Evolutionary conservation across 2,888 invertebrate genomes (phyloP), one percentile per base, ranked within the genome.

Genomic region (Glyphotaelius pellucidus): DNA sequence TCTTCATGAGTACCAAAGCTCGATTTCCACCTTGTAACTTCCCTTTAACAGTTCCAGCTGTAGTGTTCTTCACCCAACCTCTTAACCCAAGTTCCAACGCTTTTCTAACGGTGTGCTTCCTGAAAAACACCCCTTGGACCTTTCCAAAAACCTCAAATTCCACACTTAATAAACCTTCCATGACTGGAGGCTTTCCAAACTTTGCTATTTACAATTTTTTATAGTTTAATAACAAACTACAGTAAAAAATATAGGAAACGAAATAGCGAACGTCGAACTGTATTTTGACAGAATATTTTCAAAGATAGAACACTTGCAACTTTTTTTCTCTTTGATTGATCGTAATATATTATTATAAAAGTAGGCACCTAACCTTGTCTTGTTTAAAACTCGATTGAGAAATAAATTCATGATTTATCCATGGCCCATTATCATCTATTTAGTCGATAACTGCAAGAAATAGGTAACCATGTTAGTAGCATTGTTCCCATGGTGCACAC

Each of bases 11-110:
- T 12, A 96, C 96, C 80, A 98, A 94, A 93, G 96, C 96, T 2
- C 94, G 94, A 89, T 95, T 94, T 19, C 96, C 95, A 2, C 98
- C 98, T 95, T 98, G 97, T 84, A 98, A 92, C 92, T 96, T 96
- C 3, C 98, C 98, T 89, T 97, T 95, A 0, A 98, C 98, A 0
- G 98, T 98, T 0, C 97, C 97, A 93, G 96, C 95, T 11, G 96
- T 95, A 0, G 98, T 98, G 94, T 98, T 98, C 97, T 97, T 97
- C 93, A 97, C 97, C 97, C 97, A 98, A 90, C 98, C 98, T 94
- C 95, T 96, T 9, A 98, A 94, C 1, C 97, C 97, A 30, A 98
- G 95, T 93, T 97, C 96, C 19, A 95, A 95, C 0, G 97, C 97
- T 94, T 96, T 96, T 93, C 95, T 95, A 94, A 97, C 96, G 0